Percentiles rank a stretch among this genome's conserved stretches.
Evolutionary conservation across 2,888 invertebrate genomes (phyloP).

Genomic region (Sinhomidia bicolor): DNA sequence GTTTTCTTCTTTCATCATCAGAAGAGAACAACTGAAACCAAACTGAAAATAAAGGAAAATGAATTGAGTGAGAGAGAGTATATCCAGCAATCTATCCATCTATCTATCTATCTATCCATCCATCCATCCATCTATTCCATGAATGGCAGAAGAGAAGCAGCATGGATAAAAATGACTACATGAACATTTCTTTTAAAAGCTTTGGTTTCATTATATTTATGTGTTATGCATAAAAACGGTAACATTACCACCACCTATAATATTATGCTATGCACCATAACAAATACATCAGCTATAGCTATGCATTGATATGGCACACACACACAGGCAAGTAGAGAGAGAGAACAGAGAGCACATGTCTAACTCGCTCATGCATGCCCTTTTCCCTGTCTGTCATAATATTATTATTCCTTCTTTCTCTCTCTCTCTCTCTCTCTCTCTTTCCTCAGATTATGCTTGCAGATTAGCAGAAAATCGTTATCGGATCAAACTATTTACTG

Average conservation of each 20-base stretch:
- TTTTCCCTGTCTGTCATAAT: slow-evolving; percentile 66
- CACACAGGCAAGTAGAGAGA: background rate
- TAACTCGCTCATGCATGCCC: slow-evolving; percentile 51
- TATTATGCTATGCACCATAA: background rate
- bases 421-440: slow-evolving; percentile 63
- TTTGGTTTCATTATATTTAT: slow-evolving; percentile 44
- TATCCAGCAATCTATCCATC: slow-evolving; percentile 12
- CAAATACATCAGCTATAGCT: background rate
- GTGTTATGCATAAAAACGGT: slow-evolving; percentile 11
- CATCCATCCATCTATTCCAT: background rate
- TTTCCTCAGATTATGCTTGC: slow-evolving; percentile 68
- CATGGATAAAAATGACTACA: slow-evolving; percentile 27
- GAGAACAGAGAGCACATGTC: slow-evolving; percentile 51
- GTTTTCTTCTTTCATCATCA: background rate
- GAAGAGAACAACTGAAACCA: background rate
- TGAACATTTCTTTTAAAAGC: slow-evolving; percentile 45
- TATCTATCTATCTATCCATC: too few relatives aligned
- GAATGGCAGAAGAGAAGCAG: slow-evolving; percentile 5
- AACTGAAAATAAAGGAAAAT: background rate
- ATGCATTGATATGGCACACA: slow-evolving; percentile 9
- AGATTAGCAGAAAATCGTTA: slow-evolving; percentile 74
- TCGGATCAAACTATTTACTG: slow-evolving; percentile 73
- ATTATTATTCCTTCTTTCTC: slow-evolving; percentile 46
- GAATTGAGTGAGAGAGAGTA: slow-evolving; percentile 1
- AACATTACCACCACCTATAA: slow-evolving; percentile 1